phyloP scores from a whole-genome alignment of 2,888 invertebrate species.

The Siphonodentalium dalli region DNA sequence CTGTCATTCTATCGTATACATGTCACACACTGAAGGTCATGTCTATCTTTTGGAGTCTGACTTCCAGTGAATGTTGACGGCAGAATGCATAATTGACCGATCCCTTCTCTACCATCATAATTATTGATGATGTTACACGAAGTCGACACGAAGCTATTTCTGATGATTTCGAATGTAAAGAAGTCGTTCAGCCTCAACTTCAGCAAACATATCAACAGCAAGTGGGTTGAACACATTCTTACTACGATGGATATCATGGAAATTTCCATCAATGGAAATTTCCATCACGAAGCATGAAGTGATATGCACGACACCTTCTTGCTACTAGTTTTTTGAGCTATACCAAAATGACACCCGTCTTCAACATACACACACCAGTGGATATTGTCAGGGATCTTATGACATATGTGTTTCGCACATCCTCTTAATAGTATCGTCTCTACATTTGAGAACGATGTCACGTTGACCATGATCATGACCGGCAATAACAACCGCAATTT shows the following conservation, averaged over 20 bases:
- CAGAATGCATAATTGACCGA: conserved; percentile 38
- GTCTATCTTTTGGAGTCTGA: conserved; percentile 16
- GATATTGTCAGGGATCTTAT: no score
- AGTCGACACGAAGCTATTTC: conserved; percentile 25
- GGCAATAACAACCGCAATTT: conserved; percentile 1
- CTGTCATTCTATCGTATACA: no score
- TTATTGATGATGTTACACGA: conserved; percentile 35
- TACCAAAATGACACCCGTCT: conserved; percentile 27
- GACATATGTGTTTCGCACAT: conserved; percentile 29
- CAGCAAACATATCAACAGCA: conserved; percentile 28
- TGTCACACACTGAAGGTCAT: conserved; percentile 28
- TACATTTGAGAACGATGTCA: not conserved
- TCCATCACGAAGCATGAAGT: conserved; percentile 13
- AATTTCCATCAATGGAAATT: no score
- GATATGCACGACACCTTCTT: conserved; percentile 39
- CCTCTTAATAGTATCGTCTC: conserved; percentile 11
- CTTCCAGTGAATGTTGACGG: conserved; percentile 41
- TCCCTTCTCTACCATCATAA: conserved; percentile 20
- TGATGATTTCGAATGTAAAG: conserved; percentile 21
- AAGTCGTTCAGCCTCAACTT: conserved; percentile 28
- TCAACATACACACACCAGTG: conserved; percentile 18
- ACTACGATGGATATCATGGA: no score
- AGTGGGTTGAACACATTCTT: no score
- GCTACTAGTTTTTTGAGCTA: conserved; percentile 25
- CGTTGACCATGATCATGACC: no score